phyloP scores from a whole-genome alignment of 2,888 invertebrate genomes.

The Epinotia nisella region DNA sequence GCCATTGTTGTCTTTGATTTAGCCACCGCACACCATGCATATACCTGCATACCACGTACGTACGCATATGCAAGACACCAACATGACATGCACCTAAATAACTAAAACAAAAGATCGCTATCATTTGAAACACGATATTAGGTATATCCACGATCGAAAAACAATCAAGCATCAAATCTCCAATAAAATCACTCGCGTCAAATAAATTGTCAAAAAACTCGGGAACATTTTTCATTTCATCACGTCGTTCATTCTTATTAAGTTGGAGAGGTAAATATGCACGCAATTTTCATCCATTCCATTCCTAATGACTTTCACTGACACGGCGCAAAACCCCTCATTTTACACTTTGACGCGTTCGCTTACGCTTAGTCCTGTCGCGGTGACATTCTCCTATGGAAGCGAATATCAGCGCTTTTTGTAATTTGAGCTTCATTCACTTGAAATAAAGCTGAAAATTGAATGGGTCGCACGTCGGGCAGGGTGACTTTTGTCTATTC shows the following conservation, averaged over 20 bases:
- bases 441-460: constrained; percentile 67
- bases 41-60: constrained; percentile 34
- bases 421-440: constrained; percentile 55
- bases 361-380: constrained; percentile 80
- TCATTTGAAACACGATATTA: constrained; percentile 35
- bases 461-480: constrained; percentile 55
- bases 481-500: constrained; percentile 80
- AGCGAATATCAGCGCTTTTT: constrained; percentile 60
- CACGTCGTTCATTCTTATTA: constrained; percentile 76
- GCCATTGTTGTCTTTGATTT: constrained; percentile 79
- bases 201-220: constrained; percentile 61
- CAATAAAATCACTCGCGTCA: constrained; percentile 57
- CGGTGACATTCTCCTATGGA: constrained; percentile 80
- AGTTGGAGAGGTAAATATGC: constrained; percentile 80
- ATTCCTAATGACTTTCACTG: constrained; percentile 84
- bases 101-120: constrained; percentile 21
- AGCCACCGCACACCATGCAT: constrained; percentile 56
- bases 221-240: constrained; percentile 73
- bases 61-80: neutral
- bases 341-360: constrained; percentile 85
- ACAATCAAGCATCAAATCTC: constrained; percentile 54
- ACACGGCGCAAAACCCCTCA: constrained; percentile 83
- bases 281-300: constrained; percentile 84
- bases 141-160: constrained; percentile 42
- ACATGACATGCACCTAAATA: neutral